Evolutionary conservation across 2,888 invertebrate genomes (phyloP).

Genomic region (Rosalia funebris): DNA sequence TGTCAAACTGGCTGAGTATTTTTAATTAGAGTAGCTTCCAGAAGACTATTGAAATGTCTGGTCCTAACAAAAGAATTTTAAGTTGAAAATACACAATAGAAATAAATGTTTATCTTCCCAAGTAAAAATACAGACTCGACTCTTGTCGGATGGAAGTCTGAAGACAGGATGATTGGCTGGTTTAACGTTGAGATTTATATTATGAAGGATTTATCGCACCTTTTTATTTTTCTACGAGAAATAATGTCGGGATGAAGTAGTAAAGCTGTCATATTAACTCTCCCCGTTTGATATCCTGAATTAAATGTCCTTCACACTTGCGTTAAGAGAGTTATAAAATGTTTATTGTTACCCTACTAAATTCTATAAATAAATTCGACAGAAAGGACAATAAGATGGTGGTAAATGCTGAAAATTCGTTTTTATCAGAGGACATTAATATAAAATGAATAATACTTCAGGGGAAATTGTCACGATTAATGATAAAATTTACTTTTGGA

Average conservation of each 20-base stretch:
- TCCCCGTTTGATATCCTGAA: conserved; percentile 51
- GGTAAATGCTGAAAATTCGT: not conserved
- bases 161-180: conserved; percentile 56
- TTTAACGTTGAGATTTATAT: conserved; percentile 56
- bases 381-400: not conserved
- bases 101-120: conserved; percentile 51
- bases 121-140: conserved; percentile 47
- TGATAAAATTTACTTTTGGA: too few species aligned
- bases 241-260: conserved; percentile 52
- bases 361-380: conserved; percentile 16
- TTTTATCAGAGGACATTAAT: too few species aligned
- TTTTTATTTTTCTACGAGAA: conserved; percentile 53
- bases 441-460: too few species aligned
- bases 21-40: conserved; percentile 19
- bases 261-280: conserved; percentile 56
- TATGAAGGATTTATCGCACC: conserved; percentile 58
- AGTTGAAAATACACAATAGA: conserved; percentile 31
- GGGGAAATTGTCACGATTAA: too few species aligned
- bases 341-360: conserved; percentile 36
- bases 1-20: conserved; percentile 13
- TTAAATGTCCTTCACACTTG: conserved; percentile 51
- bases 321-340: conserved; percentile 52
- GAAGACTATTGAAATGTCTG: conserved; percentile 9
- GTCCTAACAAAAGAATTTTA: conserved; percentile 26
- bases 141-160: conserved; percentile 38